A percentile compares a stretch with the other conserved stretches of the same genome.
Conservation (phyloP, 2,888 invertebrate genomes). For the Linnaemya tessellans region DNA sequence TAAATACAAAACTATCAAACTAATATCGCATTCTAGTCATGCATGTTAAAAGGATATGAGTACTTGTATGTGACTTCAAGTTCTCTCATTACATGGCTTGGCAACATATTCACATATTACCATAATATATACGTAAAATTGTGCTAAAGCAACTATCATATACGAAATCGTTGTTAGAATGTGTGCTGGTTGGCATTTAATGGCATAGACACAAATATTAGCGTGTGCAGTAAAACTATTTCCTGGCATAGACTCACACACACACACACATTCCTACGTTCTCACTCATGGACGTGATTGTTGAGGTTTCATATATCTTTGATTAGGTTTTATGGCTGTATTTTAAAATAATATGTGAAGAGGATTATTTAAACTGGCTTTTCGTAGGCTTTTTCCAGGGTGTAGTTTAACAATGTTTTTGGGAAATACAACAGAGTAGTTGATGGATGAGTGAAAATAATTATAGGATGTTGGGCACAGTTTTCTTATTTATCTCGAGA, state of each 20-base stretch:
- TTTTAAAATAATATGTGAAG: not conserved
- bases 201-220: not conserved
- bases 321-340: conserved; percentile 39
- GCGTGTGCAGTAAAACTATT: conserved; percentile 18
- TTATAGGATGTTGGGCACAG: no score
- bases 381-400: conserved; percentile 22
- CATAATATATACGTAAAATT: not conserved
- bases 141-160: conserved; percentile 13
- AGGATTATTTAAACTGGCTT: not conserved
- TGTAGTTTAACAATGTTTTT: conserved; percentile 33
- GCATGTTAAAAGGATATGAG: conserved; percentile 55
- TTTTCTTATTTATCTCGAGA: no score
- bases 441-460: not conserved
- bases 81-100: conserved; percentile 8
- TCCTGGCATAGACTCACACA: not conserved
- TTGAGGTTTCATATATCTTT: conserved; percentile 44
- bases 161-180: not conserved
- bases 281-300: conserved; percentile 16
- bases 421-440: not conserved
- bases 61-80: conserved; percentile 51
- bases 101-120: not conserved
- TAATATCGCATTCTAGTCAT: conserved; percentile 51
- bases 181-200: not conserved
- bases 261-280: not conserved
- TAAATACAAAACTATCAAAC: conserved; percentile 10